Evolutionary conservation across 1,140 invertebrate genomes (phyloP), one percentile per base, ranked within the genome.

Genomic region (Chrysomallon squamiferum): DNA sequence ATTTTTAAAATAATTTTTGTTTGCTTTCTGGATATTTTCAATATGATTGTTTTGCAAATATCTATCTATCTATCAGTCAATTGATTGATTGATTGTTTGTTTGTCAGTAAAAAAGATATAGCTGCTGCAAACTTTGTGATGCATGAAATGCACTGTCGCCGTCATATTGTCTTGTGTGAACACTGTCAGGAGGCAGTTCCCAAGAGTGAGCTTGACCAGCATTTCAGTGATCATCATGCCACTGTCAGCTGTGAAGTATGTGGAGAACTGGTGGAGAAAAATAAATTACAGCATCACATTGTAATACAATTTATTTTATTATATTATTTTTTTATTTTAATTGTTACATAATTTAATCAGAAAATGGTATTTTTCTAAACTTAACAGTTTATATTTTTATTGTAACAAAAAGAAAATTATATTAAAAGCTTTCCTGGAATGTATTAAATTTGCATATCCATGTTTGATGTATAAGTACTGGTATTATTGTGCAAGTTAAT

Each of bases 121-220:
- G 78, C 83, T 20, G 56, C 71, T 6, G 73, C 54, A 0, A 88
- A 87, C 75, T 87, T 84, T 73, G 75, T 84, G 3, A 85, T 86
- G 78, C 87, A 88, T 75, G 80, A 81, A 52, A 79, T 87, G 61
- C 87, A 88, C 73, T 88, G 87, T 73, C 73, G 74, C n/a, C 65
- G 86, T 18, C 86, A 87, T 68, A 83, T 88, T 45, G 70, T 79
- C 3, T 49, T 87, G 9, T 88, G 87, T 75, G 58, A 79, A 13
- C 75, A 84, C 43, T 88, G 87, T 60, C 62, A 84, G 35, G 86
- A 87, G 62, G 82, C 86, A 0, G 73, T 87, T 29, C 82, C 86
- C 11, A 77, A 77, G 27, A 68, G 73, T 18, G 83, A 86, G 66
- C 71, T 84, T 56, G 82, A 85, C 9, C 62, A 79, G 18, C 87